Conservation (phyloP, 2,888 invertebrate genomes). For the Ferdinandea cuprea region DNA sequence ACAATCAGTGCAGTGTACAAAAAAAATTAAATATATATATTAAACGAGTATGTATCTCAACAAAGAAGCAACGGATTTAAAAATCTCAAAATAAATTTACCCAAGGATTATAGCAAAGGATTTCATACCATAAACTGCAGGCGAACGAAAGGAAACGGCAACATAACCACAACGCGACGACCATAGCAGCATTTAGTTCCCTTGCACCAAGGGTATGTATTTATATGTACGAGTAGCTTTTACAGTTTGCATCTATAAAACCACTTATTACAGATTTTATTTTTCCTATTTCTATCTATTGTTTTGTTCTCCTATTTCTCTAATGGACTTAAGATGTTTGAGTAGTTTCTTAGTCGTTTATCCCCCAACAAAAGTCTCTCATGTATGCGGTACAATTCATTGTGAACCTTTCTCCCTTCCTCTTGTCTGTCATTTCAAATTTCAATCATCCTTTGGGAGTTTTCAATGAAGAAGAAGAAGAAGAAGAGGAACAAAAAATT, state of each 20-base stretch:
- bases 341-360: slow-evolving; percentile 47
- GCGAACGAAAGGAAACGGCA: slow-evolving; percentile 22
- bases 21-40: too few relatives aligned
- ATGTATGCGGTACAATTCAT: slow-evolving; percentile 64
- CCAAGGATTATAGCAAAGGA: slow-evolving; percentile 57
- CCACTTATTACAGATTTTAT: slow-evolving; percentile 54
- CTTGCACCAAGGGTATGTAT: slow-evolving; percentile 62
- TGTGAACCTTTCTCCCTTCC: slow-evolving; percentile 9
- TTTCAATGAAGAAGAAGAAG: slow-evolving; percentile 38
- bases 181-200: slow-evolving; percentile 38
- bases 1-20: slow-evolving; percentile 60
- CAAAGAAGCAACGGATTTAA: slow-evolving; percentile 59
- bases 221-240: slow-evolving; percentile 1
- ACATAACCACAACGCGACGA: slow-evolving; percentile 13
- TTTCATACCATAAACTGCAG: neutral
- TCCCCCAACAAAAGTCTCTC: slow-evolving; percentile 25
- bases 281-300: slow-evolving; percentile 16
- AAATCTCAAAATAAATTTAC: slow-evolving; percentile 53
- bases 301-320: slow-evolving; percentile 34
- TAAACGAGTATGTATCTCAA: slow-evolving; percentile 40
- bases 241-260: slow-evolving; percentile 47
- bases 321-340: slow-evolving; percentile 74
- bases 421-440: slow-evolving; percentile 11
- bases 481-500: neutral
- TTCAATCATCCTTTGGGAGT: slow-evolving; percentile 68